Evolutionary conservation across 2,797 vertebrate genomes (phyloP).

Genomic region (Alauda arvensis): DNA sequence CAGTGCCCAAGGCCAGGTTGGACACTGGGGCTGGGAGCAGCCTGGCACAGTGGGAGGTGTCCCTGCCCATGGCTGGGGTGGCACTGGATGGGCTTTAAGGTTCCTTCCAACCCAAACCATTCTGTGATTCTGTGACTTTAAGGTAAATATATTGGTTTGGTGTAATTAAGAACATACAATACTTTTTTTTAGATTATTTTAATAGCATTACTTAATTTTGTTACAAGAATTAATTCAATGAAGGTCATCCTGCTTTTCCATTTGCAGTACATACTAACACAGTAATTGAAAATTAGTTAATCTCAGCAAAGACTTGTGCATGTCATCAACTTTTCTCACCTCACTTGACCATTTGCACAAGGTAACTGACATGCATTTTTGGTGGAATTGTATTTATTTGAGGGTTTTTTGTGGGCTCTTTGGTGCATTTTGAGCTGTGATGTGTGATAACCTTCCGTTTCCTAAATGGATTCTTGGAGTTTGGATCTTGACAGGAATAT

Average conservation of each 20-base stretch:
- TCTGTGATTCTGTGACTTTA: not conserved
- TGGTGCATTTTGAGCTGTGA: not conserved
- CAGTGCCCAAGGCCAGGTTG: not conserved
- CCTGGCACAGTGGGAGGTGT: not conserved
- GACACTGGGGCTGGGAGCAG: not conserved
- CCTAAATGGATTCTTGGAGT: not conserved
- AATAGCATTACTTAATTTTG: not conserved
- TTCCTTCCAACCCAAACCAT: too few relatives aligned
- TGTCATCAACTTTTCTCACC: not conserved
- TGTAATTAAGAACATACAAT: not conserved
- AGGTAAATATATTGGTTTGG: not conserved
- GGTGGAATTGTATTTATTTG: not conserved
- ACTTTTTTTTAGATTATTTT: not conserved
- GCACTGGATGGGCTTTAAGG: fast-evolving
- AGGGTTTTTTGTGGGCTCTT: not conserved
- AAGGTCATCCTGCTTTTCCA: not conserved
- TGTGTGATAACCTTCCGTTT: not conserved
- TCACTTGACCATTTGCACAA: not conserved
- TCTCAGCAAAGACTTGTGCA: not conserved
- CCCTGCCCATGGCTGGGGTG: not conserved
- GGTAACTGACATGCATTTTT: not conserved
- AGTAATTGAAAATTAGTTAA: not conserved
- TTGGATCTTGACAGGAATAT: not conserved
- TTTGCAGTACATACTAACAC: not conserved
- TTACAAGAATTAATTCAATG: not conserved